Percentiles rank a stretch among this genome's conserved stretches.
These are phyloP conservation scores for Zaprionus ghesquierei DNA, from an alignment of 1,140 invertebrate genomes.

Conservation along the genomic window DNA sequence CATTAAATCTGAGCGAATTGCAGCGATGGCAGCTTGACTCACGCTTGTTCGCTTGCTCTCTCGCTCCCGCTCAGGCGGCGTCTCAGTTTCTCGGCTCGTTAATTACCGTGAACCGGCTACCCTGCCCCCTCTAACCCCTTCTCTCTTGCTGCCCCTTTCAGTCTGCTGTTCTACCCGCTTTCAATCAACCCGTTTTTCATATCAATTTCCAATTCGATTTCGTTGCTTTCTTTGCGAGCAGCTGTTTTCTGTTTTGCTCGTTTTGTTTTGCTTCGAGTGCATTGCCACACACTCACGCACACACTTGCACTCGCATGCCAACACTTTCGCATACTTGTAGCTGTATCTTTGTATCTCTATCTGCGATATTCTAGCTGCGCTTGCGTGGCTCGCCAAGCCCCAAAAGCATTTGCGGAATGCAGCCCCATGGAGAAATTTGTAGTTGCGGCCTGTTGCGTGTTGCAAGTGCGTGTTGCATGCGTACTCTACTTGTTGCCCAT, in stretches of 20 bases:
- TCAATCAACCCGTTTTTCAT: constrained; percentile 65
- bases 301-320: constrained; percentile 1
- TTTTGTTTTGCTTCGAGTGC: constrained; percentile 46
- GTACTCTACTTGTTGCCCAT: constrained; percentile 19
- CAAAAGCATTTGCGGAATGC: constrained; percentile 51
- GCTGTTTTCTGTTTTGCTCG: constrained; percentile 70
- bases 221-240: constrained; percentile 42
- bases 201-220: constrained; percentile 57
- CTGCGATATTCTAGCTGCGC: constrained; percentile 44
- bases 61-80: constrained; percentile 36
- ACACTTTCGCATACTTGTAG: constrained; percentile 18
- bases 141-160: not conserved
- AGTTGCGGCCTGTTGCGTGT: constrained; percentile 11
- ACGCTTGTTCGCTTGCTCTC: constrained; percentile 13
- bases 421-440: constrained; percentile 53
- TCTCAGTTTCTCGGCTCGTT: constrained; percentile 43
- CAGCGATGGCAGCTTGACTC: constrained; percentile 44
- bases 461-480: constrained; percentile 26
- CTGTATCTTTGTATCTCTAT: constrained; percentile 21
- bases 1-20: constrained; percentile 48
- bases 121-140: not conserved
- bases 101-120: constrained; percentile 39
- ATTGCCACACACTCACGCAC: not conserved
- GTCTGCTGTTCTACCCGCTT: not conserved
- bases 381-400: constrained; percentile 33